Base-by-base conservation (phyloP, 2,888 invertebrate species). In the Brachynemurus nebulosus region DNA sequence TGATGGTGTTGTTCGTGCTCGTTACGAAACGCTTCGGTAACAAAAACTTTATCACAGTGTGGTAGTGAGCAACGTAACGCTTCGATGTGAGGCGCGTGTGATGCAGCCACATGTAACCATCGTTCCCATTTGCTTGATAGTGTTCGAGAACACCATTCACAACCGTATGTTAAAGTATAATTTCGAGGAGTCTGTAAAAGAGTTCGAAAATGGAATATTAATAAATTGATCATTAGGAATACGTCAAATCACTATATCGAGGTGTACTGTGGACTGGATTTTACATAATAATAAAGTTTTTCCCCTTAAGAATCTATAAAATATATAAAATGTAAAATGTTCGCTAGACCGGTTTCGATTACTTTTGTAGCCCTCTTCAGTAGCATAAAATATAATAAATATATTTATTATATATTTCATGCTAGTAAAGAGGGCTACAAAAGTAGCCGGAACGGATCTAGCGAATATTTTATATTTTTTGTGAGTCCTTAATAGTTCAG, bases 111-210 rank as follows among this genome's bases (percentile, higher is more conserved):
- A 49, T 69, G 69, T 23, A 65, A 59, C 69, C 69, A 69, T 34
- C 68, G 61, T 48, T 68, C 68, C 57, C 68, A 65, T 50, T 68
- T 66, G 44, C 65, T 66, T 2, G 64, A 60, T 53, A 66, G 64
- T 0, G 67, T 64, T 40, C 62, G 62, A 4, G 66, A 65, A 47
- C 69, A 69, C 37, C 68, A 54, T 49, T 69, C 69, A 49, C 69
- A 69, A 9, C 65, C 62, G 38, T 44, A 44, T 7, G 37, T 44
- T 14, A 44, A 25, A 18, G 44, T 44, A 30, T 44, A 44, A 27
- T 44, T 44, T 8, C 44, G 38, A 6, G 44, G 34, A 21, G 38
- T 19, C 18, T 33, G 18, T 25, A 25, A 11, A 25, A 8, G 11
- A 25, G n/a, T n/a, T n/a, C n/a, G 30, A 30, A 30, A 30, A 30